These are phyloP conservation scores for Ptilonorhynchus violaceus DNA, from an alignment of 2,113 vertebrate species.

Conservation along the genomic window DNA sequence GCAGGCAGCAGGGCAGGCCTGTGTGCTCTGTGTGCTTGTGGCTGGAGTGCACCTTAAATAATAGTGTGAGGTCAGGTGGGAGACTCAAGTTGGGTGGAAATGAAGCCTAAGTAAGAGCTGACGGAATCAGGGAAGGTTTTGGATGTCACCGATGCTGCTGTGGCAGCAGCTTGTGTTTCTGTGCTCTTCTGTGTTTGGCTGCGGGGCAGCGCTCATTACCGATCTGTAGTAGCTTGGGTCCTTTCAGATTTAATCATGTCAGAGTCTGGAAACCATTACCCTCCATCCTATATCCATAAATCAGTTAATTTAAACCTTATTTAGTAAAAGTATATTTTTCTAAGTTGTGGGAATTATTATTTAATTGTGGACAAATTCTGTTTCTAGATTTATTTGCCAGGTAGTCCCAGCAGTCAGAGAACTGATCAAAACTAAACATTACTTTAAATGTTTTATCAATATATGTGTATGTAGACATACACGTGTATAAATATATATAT, in stretches of 20 bases:
- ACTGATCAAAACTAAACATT: constrained; percentile 67
- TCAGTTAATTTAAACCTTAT: constrained; percentile 66
- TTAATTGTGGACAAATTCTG: constrained; percentile 60
- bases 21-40: background rate
- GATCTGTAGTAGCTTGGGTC: background rate
- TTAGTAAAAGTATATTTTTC: constrained; percentile 78
- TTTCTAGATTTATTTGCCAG: constrained; percentile 71
- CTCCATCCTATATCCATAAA: constrained; percentile 14
- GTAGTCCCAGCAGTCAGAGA: constrained; percentile 61
- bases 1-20: background rate
- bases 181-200: background rate
- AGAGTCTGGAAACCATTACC: background rate
- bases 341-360: constrained; percentile 74
- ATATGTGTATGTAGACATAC: constrained; percentile 63
- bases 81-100: background rate
- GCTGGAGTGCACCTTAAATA: background rate
- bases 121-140: background rate
- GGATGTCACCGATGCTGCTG: background rate
- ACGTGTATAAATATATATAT: constrained; percentile 72
- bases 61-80: rapidly evolving
- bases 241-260: background rate
- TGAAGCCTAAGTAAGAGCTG: background rate
- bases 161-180: background rate
- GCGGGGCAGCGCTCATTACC: background rate
- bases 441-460: constrained; percentile 65